Base-by-base conservation (phyloP, 2,888 invertebrate species). In the Drosophila mayaguana region DNA sequence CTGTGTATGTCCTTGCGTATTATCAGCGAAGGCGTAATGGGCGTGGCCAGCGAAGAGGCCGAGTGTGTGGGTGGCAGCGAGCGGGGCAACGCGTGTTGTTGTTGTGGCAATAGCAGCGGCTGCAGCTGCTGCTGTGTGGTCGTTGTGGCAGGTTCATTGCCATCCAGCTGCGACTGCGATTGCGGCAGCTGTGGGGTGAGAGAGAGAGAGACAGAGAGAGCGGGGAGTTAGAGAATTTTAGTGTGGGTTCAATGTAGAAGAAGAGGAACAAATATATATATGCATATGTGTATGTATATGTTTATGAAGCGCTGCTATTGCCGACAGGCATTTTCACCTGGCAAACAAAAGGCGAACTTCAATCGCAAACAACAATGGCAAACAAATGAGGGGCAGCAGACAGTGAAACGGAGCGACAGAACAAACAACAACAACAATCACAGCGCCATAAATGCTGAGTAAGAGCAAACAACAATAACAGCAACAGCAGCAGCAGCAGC, bases 1-100 rank as follows among this genome's bases (percentile, higher is more conserved):
- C 91, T 93, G 46, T 91, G 91, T 28, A 92, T 91, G 78, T 92
- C 92, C 90, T 93, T 92, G 78, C 92, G 92, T 62, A 93, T 92
- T 77, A 92, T 92, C 72, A 92, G 91, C 22, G 93, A 92, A 16
- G 92, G 78, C 2, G 78, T 78, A 0, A 78, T 83, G 18, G 83
- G 83, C 1, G 83, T 69, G 64, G 88, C 64, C 43, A 77, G 32
- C 63, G 53, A 36, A 6, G 63, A 34, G 42, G 54, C 68, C 14
- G 75, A 43, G 56, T 28, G 55, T 32, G 56, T 45, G 34, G 43
- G 56, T 28, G 42, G 55, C 40, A 40, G 54, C 32, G 32, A 54
- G 7, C 22, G 55, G 6, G 55, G 40, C 55, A 32, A 12, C n/a
- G 38, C 22, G 16, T 22, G 38, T 12, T 50, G 28, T 2, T 65